Evolutionary conservation across 2,888 invertebrate genomes (phyloP).

Genomic region (Lycophotia porphyrea): DNA sequence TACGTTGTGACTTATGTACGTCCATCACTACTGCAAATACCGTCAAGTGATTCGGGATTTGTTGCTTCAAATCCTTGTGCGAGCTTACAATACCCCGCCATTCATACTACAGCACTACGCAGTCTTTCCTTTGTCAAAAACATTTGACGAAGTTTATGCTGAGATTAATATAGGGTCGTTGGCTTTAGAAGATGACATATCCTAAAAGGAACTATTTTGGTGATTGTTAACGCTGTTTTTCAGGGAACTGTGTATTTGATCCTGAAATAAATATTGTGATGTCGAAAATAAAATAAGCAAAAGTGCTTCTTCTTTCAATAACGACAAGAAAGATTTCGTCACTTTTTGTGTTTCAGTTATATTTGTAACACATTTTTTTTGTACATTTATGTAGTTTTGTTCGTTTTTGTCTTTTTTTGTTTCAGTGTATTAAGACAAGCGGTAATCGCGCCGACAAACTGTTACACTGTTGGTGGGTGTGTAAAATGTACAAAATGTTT

Average conservation of each 20-base stretch:
- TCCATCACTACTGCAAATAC: constrained; percentile 69
- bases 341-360: background rate
- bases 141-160: constrained; percentile 22
- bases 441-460: no score
- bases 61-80: constrained; percentile 61
- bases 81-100: constrained; percentile 40
- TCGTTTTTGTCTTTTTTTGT: no score
- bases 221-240: constrained; percentile 1
- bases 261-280: background rate
- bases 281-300: background rate
- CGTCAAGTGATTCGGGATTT: constrained; percentile 74
- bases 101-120: constrained; percentile 30
- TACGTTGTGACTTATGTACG: constrained; percentile 64
- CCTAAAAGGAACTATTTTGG: constrained; percentile 3
- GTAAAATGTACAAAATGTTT: no score
- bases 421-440: no score
- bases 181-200: background rate
- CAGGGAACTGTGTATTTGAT: background rate
- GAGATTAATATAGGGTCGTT: constrained; percentile 10
- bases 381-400: no score
- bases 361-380: no score
- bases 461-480: no score
- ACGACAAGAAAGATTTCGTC: background rate
- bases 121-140: constrained; percentile 43
- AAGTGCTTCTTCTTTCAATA: background rate